A percentile compares a stretch with the other conserved stretches of the same genome.
Conservation (phyloP, 2,113 vertebrate species). For the Pontoporia blainvillei region DNA sequence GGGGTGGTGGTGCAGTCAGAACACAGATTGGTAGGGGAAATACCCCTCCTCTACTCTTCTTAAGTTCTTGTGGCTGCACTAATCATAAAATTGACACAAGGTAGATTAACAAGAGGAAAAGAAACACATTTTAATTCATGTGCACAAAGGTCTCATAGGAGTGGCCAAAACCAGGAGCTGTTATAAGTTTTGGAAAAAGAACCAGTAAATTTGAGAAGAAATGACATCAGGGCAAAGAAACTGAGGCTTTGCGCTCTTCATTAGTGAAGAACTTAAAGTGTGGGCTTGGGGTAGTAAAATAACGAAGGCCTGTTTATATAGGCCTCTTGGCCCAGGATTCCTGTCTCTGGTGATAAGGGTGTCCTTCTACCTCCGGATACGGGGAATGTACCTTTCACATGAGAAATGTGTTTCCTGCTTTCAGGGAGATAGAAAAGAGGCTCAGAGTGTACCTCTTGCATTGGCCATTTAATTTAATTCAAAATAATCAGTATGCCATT, state of each 20-base stretch:
- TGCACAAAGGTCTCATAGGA: background rate
- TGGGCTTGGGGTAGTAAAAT: background rate
- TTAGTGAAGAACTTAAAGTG: background rate
- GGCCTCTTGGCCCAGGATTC: background rate
- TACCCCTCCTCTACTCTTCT: too few relatives aligned
- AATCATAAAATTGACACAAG: background rate
- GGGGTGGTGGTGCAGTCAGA: too few relatives aligned
- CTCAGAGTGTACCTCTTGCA: background rate
- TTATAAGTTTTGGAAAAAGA: background rate
- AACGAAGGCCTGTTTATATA: background rate
- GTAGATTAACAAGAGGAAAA: background rate
- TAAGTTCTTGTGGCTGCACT: background rate
- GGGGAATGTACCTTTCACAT: background rate
- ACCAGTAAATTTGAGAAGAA: background rate
- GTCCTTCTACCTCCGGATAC: background rate
- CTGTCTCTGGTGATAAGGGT: background rate
- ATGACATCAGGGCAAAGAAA: background rate
- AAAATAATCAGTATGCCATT: background rate
- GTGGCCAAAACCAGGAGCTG: background rate
- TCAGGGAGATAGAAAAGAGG: background rate
- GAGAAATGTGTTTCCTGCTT: background rate
- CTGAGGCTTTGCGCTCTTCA: background rate
- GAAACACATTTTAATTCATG: background rate
- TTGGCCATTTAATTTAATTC: background rate
- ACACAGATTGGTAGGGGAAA: too few relatives aligned